Evolutionary conservation across 2,888 invertebrate genomes (phyloP), one percentile per base, ranked within the genome.

Genomic region (Cerceris ruficornis): DNA sequence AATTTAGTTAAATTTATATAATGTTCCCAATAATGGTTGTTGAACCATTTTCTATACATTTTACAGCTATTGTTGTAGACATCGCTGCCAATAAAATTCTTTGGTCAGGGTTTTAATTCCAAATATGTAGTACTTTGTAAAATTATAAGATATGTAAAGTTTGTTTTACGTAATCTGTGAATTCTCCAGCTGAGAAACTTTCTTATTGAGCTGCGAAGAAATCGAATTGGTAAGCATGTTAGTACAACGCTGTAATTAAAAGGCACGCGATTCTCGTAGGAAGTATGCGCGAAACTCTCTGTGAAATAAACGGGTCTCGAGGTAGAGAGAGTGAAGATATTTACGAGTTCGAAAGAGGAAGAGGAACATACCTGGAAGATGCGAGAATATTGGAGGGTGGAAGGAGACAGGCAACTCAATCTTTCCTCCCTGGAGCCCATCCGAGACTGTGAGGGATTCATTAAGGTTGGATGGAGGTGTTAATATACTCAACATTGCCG

Each of bases 381-480:
- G 28, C 9, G 61, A 61, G 69, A 69, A 68, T 46, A 67, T 66
- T 46, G 70, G 57, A 61, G 69, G 49, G 15, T 17, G 42, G 52
- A 55, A 50, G 41, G 13, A 17, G 49, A n/a, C 15, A 8, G 17
- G 66, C 55, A 41, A 58, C 62, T 55, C 59, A 70, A 77, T 80
- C 75, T 68, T 59, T 46, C 49, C 60, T 54, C 60, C 75, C 72
- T 59, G 62, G 72, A 66, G 68, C 73, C 69, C 28, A 28, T 28
- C 64, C 67, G 54, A 61, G 64, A 77, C 80, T 83, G 88, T 86
- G 89, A 88, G 88, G 86, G 90, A 90, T 91, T 91, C 91, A 91
- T 91, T 91, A 91, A 91, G 90, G 82, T 86, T 84, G 87, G 88
- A 89, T 89, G 88, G 88, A 90, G 90, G 91, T 90, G 91, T 91